These are phyloP conservation scores for Sycophaga agraensis DNA, from an alignment of 1,140 invertebrate genomes.

Conservation along the genomic window DNA sequence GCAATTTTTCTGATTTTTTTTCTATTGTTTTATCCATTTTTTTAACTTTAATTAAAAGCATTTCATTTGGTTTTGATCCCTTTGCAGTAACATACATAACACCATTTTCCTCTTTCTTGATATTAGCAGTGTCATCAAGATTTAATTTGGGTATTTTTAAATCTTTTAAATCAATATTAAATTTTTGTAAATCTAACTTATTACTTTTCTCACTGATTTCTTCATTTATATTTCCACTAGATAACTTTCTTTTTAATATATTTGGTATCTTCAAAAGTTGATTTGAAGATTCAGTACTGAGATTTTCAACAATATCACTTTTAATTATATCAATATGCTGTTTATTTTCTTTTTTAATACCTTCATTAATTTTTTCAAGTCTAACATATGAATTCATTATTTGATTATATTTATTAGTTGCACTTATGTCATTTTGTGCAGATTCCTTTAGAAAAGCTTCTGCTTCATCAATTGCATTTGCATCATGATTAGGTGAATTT, in stretches of 20 bases:
- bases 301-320: neutral
- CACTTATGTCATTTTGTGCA: neutral
- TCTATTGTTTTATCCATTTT: constrained; percentile 52
- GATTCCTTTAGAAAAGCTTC: neutral
- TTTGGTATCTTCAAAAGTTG: constrained; percentile 36
- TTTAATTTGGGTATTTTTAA: constrained; percentile 45
- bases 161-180: constrained; percentile 26
- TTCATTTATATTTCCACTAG: constrained; percentile 9
- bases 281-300: neutral
- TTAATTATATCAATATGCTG: constrained; percentile 28
- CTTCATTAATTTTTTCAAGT: constrained; percentile 27
- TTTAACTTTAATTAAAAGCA: constrained; percentile 54
- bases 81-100: constrained; percentile 57
- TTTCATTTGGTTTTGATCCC: constrained; percentile 52
- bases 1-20: constrained; percentile 40
- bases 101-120: constrained; percentile 46
- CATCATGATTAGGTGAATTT: neutral
- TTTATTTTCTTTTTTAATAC: constrained; percentile 4
- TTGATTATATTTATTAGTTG: constrained; percentile 40
- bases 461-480: neutral
- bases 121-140: constrained; percentile 43
- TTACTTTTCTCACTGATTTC: constrained; percentile 4
- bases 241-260: constrained; percentile 41
- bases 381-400: constrained; percentile 38
- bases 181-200: constrained; percentile 17